Evolutionary conservation across 2,888 invertebrate species (phyloP), one percentile per base, ranked within the genome.

Genomic region (Drosophila macrospina): DNA sequence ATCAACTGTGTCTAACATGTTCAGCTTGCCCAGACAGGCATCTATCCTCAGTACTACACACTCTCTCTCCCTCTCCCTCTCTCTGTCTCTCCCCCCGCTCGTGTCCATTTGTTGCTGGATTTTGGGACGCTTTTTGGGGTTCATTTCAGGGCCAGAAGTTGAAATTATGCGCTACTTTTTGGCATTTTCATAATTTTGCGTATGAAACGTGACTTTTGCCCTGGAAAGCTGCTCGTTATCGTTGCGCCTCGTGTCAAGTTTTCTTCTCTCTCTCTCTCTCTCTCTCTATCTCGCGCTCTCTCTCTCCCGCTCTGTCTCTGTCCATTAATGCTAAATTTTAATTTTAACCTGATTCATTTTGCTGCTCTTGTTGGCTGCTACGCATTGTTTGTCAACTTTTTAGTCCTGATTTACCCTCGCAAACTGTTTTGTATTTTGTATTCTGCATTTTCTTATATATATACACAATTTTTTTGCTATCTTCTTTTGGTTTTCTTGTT

Each of bases 151-250:
- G 45, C 34, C 42, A 56, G 55, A 78, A 85, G 63, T 69, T 61
- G 6, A 76, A 86, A 79, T 88, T 82, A 75, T 85, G 79, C 79
- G 79, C 66, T 71, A 69, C 57, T 78, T 69, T 74, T 78, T 78
- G 70, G 70, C 66, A 75, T 87, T 86, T 83, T 86, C 84, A 86
- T 88, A 84, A 84, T 88, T 86, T 80, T 70, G 74, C 87, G 69
- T 77, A 83, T 78, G 72, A 87, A 84, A 85, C 87, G 84, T 84
- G 84, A 85, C 89, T 86, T 85, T 88, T 55, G 51, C 60, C 52
- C 24, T 61, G 50, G 63, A 61, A 45, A 54, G 69, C 65, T 66
- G 59, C 64, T 62, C 64, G 59, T 74, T 64, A 74, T 78, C 57
- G 42, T 41, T 59, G 20, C 28, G 51, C 24, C 63, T 59, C 15